Percentiles rank a stretch among this genome's conserved stretches.
These are phyloP conservation scores for Neolamprologus kungweensis DNA, from an alignment of 2,113 vertebrate species.

Conservation along the genomic window DNA sequence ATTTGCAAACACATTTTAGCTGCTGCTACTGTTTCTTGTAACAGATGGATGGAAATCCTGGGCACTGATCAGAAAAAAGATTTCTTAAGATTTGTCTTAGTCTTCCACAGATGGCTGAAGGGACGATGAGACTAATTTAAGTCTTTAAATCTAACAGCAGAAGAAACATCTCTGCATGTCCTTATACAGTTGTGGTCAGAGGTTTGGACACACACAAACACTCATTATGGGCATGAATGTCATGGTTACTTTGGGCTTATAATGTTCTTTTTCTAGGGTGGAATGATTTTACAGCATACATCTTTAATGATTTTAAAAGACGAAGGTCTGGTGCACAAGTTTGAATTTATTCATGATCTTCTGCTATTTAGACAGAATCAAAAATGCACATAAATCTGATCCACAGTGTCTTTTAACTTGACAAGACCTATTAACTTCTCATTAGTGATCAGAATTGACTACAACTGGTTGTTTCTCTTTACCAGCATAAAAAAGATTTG, in stretches of 20 bases:
- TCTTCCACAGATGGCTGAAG: not conserved
- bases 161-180: not conserved
- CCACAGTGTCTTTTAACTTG: not conserved
- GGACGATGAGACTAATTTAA: not conserved
- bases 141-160: not conserved
- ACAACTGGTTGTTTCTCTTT: not conserved
- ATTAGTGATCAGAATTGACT: not conserved
- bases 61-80: not conserved
- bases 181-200: not conserved
- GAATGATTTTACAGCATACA: not conserved
- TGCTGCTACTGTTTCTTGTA: not conserved
- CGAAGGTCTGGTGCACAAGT: not conserved
- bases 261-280: not conserved
- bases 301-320: not conserved
- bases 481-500: not conserved
- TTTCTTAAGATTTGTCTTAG: not conserved
- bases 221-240: not conserved
- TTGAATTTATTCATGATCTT: not conserved
- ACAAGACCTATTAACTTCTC: not conserved
- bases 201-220: not conserved
- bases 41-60: not conserved
- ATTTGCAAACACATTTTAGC: slow-evolving; percentile 11
- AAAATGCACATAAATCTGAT: not conserved
- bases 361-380: not conserved
- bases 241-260: not conserved